Percentiles rank a stretch among this genome's conserved stretches.
Evolutionary conservation across 2,113 vertebrate species (phyloP).

Genomic region (Bettongia penicillata): DNA sequence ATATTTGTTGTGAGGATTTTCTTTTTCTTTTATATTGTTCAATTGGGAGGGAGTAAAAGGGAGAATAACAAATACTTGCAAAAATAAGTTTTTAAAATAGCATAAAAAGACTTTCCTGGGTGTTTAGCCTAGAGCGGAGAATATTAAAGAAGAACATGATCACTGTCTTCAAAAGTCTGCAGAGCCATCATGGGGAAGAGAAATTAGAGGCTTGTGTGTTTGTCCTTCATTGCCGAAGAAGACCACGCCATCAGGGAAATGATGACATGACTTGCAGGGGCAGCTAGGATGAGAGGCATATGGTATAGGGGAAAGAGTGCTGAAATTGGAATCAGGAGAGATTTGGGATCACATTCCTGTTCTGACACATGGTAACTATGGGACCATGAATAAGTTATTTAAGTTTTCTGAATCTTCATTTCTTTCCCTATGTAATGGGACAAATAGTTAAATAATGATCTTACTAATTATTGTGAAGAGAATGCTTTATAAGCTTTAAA

Average conservation of each 20-base stretch:
- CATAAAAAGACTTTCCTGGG: neutral
- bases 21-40: neutral
- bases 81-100: neutral
- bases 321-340: neutral
- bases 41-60: neutral
- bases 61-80: neutral
- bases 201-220: neutral
- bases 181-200: neutral
- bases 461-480: neutral
- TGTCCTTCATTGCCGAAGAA: too few species aligned
- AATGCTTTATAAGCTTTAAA: neutral
- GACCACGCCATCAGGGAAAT: too few species aligned
- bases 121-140: neutral
- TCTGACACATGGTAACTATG: neutral
- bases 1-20: neutral
- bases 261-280: too few species aligned
- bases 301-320: neutral
- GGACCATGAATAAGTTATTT: neutral
- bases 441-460: neutral
- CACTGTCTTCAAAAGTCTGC: neutral
- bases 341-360: neutral
- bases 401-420: neutral
- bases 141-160: neutral
- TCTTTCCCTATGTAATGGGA: neutral
- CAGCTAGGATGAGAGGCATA: neutral